Percentiles rank a stretch among this genome's conserved stretches.
Conservation (phyloP, 2,888 invertebrate species). For the Drosophila imparisetae region DNA sequence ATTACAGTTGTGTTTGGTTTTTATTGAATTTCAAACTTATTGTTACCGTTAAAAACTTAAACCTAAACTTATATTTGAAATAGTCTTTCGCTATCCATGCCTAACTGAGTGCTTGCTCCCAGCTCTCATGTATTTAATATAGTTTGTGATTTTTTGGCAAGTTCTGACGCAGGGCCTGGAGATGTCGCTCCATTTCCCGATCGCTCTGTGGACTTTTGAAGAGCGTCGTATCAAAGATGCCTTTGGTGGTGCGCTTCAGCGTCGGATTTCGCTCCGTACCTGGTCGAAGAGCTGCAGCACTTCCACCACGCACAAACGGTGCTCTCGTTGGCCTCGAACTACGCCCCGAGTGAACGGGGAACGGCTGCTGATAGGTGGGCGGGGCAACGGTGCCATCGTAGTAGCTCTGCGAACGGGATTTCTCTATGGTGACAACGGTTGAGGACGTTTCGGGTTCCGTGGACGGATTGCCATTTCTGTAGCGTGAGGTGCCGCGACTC, state of each 20-base stretch:
- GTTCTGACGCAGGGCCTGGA: constrained; percentile 58
- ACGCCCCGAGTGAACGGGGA: constrained; percentile 26
- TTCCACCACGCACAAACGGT: constrained; percentile 6
- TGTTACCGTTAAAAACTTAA: constrained; percentile 21
- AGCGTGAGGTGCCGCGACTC: constrained; percentile 53
- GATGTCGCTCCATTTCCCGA: constrained; percentile 61
- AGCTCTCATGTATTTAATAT: constrained; percentile 51
- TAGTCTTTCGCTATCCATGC: constrained; percentile 23
- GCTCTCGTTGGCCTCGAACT: constrained; percentile 56
- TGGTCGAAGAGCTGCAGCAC: constrained; percentile 35
- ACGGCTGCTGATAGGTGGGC: constrained; percentile 45
- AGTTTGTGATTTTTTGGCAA: constrained; percentile 83
- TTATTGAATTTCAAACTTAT: constrained; percentile 25
- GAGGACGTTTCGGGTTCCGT: constrained; percentile 39
- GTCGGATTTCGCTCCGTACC: constrained; percentile 41
- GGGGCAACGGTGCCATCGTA: constrained; percentile 83
- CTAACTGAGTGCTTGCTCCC: background rate
- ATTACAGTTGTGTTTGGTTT: background rate
- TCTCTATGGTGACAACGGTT: constrained; percentile 81
- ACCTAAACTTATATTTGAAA: constrained; percentile 22
- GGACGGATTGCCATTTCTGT: constrained; percentile 34
- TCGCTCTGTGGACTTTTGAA: constrained; percentile 80
- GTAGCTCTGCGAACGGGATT: constrained; percentile 84
- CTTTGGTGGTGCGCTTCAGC: constrained; percentile 78
- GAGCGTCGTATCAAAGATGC: constrained; percentile 82